phyloP scores from a whole-genome alignment of 2,797 vertebrate species.

The Anguilla pacifica region DNA sequence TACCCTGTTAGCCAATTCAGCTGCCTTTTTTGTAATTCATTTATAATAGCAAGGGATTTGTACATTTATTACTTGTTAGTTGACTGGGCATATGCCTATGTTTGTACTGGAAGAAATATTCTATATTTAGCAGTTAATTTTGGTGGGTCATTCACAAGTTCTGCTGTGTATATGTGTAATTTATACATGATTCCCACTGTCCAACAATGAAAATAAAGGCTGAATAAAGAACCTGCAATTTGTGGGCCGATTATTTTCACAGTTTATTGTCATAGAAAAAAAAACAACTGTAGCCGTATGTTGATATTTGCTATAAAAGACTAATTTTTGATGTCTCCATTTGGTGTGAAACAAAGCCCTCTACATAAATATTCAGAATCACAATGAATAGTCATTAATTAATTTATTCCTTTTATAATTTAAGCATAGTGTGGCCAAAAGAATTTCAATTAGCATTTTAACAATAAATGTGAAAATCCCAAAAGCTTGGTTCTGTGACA shows the following conservation, averaged over 20 bases:
- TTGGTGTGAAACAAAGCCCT: not conserved
- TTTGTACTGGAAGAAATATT: constrained; percentile 71
- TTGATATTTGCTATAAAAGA: not conserved
- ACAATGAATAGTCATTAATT: not conserved
- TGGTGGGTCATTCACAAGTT: constrained; percentile 59
- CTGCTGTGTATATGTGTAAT: constrained; percentile 64
- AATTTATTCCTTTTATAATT: not conserved
- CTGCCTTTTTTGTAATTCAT: constrained; percentile 79
- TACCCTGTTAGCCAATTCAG: constrained; percentile 70
- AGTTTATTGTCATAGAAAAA: not conserved
- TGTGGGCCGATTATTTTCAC: constrained; percentile 51
- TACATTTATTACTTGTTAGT: constrained; percentile 69
- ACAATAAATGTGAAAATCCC: not conserved
- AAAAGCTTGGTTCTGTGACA: no score
- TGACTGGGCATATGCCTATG: constrained; percentile 65
- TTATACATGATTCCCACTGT: constrained; percentile 68
- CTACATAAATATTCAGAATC: not conserved
- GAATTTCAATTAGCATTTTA: not conserved
- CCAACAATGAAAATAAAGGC: constrained; percentile 69
- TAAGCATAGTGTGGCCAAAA: not conserved
- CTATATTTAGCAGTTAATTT: constrained; percentile 57
- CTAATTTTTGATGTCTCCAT: not conserved
- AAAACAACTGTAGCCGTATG: not conserved
- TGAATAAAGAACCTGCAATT: constrained; percentile 55
- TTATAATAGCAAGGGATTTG: constrained; percentile 74